Evolutionary conservation across 2,113 vertebrate genomes (phyloP), one percentile per base, ranked within the genome.

Genomic region (Cryptoleucopteryx plumbea): DNA sequence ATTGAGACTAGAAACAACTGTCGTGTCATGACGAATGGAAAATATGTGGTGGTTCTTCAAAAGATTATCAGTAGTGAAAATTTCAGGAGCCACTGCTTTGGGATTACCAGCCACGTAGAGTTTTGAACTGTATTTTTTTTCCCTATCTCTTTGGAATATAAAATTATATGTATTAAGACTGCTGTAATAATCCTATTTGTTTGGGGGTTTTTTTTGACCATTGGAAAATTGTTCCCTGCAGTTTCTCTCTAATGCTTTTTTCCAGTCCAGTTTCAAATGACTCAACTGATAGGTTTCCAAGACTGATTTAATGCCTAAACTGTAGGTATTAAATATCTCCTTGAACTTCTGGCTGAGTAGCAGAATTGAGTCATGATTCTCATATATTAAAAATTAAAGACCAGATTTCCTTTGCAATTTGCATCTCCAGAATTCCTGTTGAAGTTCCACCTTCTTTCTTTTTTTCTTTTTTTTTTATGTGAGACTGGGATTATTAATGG

Each of bases 371-470:
- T 92, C 75, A 53, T 0, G 0, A 68, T 94, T 90, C 58, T 93
- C 85, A 40, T 71, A 25, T n/a, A 88, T 83, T 90, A 80, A 94
- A 93, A 94, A 87, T 75, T 79, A 77, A 87, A 94, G 50, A n/a
- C 22, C 23, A n/a, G 42, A 66, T 90, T 90, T 92, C 47, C 62
- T 88, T 80, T 80, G 36, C 70, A 90, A 23, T 90, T 88, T 91
- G 27, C 27, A 43, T n/a, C 27, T 72, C 8, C 25, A 77, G 50
- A 90, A 73, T 48, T 82, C 34, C 81, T 56, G 5, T 45, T 63
- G 42, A 93, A 72, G 25, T 90, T 68, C 56, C 53, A 31, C 11
- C 47, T 55, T 55, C 4, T 11, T 36, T 19, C 10, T 6, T 25
- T 14, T 2, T 3, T 25, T 19, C 31, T 5, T 27, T 48, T 3